Base-by-base conservation (phyloP, 2,113 vertebrate genomes). In the Steatornis caripensis region DNA sequence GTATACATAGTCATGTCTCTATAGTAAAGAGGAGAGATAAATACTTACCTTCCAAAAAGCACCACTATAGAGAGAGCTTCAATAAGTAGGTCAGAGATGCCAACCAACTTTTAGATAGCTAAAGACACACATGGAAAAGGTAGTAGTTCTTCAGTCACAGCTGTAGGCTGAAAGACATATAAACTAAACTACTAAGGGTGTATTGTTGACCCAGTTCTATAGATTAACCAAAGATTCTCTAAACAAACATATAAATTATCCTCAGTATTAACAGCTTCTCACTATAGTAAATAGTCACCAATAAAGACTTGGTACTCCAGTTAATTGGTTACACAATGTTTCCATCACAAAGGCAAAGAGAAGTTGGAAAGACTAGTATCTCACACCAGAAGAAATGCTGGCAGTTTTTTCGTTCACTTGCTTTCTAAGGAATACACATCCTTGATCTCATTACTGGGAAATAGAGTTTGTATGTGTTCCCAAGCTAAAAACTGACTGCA, bases 401-500 rank as follows among this genome's bases (percentile, higher is more conserved):
- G 46, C 2, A n/a, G 0, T 12, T 94, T 76, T 75, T 89, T 65
- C 5, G 1, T 78, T 94, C 58, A 46, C 37, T 92, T 53, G 36
- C 68, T 91, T 91, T 95, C 75, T 85, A 84, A 95, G 87, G 78
- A 95, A 84, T 58, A 94, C 37, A 65, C 34, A 46, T 75, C 69
- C 89, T 84, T 79, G 75, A 62, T 68, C 89, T 84, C 22, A 15
- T 90, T 89, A 95, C 75, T 91, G 94, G 72, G 95, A 95, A 95
- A 61, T 74, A 22, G 32, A 93, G 37, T 32, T 48, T n/a, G 15
- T 68, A 15, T 53, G 30, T 71, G 37, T 97, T 97, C 94, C 91
- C 94, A 97, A 95, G 81, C 88, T 93, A 95, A 93, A 89, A 96
- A 75, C 69, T 86, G 68, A 90, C 64, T 34, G 71, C 30, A 78